Base-by-base conservation (phyloP, 2,113 vertebrate genomes). In the Conger conger region DNA sequence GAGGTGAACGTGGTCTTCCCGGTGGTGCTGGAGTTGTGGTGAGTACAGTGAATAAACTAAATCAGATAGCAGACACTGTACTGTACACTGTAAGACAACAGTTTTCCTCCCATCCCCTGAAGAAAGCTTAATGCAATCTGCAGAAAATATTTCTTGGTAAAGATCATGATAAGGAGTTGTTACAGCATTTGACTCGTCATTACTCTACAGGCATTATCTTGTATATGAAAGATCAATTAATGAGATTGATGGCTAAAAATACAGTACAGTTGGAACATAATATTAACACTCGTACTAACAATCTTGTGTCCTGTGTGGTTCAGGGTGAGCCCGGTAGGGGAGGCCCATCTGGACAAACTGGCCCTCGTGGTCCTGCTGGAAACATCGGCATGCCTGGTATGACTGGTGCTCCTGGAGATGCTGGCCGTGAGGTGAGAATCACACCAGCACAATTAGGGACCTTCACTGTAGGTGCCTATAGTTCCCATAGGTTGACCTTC, bases 1-100 rank as follows among this genome's bases (percentile, higher is more conserved):
- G 97, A 94, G 98, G 98, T 93, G 97, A 99, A 88, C 96, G 96
- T 93, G 98, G 98, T 96, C 89, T 96, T 82, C 96, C 97, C 88
- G 98, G 98, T 93, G 87, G 92, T 83, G 84, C 94, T 84, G 98
- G 98, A 90, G 60, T 35, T 91, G 0, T 91, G 85, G 98, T 99
- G 89, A 96, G 97, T 96, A 88, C 45, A 76, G n/a, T 13, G 68
- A 11, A 13, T 13, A 73, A 73, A 33, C 68, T 33, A n/a, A 73
- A 13, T 30, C 27, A n/a, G 68, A n/a, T 23, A 63, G 3, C 23
- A 33, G 11, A 4, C n/a, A n/a, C n/a, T n/a, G n/a, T n/a, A n/a
- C n/a, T n/a, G n/a, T n/a, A n/a, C n/a, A n/a, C n/a, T n/a, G n/a
- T n/a, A n/a, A n/a, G 23, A n/a, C 33, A 63, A 27, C 57, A 63